Percentiles rank a stretch among this genome's conserved stretches.
These are phyloP conservation scores for Sesamia inferens DNA, from an alignment of 2,888 invertebrate genomes.

Conservation along the genomic window DNA sequence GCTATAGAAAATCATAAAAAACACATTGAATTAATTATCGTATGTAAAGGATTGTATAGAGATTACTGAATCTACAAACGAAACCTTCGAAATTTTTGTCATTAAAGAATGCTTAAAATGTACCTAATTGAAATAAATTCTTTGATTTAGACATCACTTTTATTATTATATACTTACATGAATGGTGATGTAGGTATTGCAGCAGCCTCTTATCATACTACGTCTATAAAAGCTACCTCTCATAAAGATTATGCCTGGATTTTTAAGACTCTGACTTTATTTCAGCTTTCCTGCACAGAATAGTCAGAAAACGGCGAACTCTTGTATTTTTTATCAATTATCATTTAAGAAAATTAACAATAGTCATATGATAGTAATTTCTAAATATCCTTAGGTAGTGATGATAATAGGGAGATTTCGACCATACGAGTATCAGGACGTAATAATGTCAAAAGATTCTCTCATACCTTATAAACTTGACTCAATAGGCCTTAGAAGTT, in stretches of 20 bases:
- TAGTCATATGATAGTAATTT: neutral
- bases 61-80: too few species aligned
- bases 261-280: neutral
- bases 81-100: too few species aligned
- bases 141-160: too few species aligned
- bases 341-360: neutral
- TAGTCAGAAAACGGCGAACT: neutral
- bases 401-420: neutral
- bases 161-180: too few species aligned
- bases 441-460: neutral
- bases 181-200: neutral
- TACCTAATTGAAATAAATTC: too few species aligned
- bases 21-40: too few species aligned
- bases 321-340: neutral
- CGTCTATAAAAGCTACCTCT: too few species aligned
- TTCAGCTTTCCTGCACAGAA: neutral
- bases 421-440: neutral
- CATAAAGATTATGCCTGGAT: too few species aligned
- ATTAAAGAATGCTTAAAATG: too few species aligned
- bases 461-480: slow-evolving; percentile 12
- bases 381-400: neutral
- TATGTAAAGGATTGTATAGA: too few species aligned
- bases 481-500: slow-evolving; percentile 15
- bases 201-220: too few species aligned
- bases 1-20: too few species aligned